phyloP scores from a whole-genome alignment of 2,888 invertebrate species.

The Cyclophora albipunctata region DNA sequence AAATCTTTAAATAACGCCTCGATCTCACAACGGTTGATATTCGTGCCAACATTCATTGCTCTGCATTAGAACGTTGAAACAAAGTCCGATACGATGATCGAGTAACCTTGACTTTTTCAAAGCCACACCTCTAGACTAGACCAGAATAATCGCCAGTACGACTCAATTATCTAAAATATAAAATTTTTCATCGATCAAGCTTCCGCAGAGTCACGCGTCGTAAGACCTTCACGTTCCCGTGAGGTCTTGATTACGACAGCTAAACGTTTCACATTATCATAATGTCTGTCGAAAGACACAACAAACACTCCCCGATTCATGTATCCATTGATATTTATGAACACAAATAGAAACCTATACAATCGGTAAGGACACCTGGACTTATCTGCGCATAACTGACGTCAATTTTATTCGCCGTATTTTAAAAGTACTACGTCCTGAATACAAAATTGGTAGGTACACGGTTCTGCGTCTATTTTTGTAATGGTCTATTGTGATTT shows the following conservation, averaged over 20 bases:
- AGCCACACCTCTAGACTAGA: background rate
- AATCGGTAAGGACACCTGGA: conserved; percentile 4
- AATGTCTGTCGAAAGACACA: background rate
- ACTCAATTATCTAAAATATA: too few relatives aligned
- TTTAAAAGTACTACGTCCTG: background rate
- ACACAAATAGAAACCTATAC: conserved; percentile 13
- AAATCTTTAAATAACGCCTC: conserved; percentile 59
- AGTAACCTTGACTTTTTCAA: background rate
- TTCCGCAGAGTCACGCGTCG: conserved; percentile 33
- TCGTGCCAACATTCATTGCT: conserved; percentile 60
- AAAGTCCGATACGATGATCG: conserved; percentile 10
- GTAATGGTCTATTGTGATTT: too few relatives aligned
- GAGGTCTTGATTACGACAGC: conserved; percentile 27
- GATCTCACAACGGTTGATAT: conserved; percentile 28
- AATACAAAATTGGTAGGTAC: too few relatives aligned
- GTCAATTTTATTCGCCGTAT: conserved; percentile 6
- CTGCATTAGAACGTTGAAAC: conserved; percentile 33
- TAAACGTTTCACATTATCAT: background rate
- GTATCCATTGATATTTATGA: conserved; percentile 6
- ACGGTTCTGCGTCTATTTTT: too few relatives aligned
- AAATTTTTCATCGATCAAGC: background rate
- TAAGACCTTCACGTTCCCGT: conserved; percentile 39
- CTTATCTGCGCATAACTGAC: conserved; percentile 13
- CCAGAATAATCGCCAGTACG: too few relatives aligned
- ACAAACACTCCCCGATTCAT: background rate